Base-by-base conservation (phyloP, 2,797 vertebrate species). In the Centroberyx gerrardi region DNA sequence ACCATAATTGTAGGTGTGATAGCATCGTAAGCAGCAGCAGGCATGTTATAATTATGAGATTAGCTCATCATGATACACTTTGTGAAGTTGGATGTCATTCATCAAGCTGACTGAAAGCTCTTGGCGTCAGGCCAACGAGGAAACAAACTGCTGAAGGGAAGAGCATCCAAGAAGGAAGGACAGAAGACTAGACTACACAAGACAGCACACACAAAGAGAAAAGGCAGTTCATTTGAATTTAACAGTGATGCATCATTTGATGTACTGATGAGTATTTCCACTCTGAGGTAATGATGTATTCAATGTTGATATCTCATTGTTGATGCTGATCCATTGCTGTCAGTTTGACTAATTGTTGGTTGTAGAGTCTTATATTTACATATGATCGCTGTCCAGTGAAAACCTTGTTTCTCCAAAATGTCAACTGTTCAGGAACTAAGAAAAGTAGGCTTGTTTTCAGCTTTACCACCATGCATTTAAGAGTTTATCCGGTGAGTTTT, bases 71-170 rank as follows among this genome's bases (percentile, higher is more conserved):
- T 63, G 61, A 68, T 48, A 13, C 15, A 27, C 40, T 31, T n/a
- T 36, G 31, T 27, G 2, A 55, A 27, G 40, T 51, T 62, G 17
- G 3, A 14, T 63, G 62, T 66, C 46, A 61, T 67, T 68, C 66
- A 54, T 22, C 38, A 46, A 54, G 15, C 52, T 48, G 62, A 55
- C 22, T 36, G 29, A 67, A 7, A 44, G 29, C 60, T 52, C 4
- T 38, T 14, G 29, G 69, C 60, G 46, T 48, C 8, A 36, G 28
- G 42, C 49, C 54, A 49, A 1, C 46, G 29, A 29, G 8, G 62
- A 75, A 71, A 68, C 46, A 54, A 51, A 62, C 28, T 69, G 44
- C 66, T 72, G 2, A 2, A 49, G 52, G 31, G 1, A 0, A 55
- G 2, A 44, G 44, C 36, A 71, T 31, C 17, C n/a, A 28, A 22